Evolutionary conservation across 1,140 invertebrate genomes (phyloP).

Genomic region (Drosophila azteca): DNA sequence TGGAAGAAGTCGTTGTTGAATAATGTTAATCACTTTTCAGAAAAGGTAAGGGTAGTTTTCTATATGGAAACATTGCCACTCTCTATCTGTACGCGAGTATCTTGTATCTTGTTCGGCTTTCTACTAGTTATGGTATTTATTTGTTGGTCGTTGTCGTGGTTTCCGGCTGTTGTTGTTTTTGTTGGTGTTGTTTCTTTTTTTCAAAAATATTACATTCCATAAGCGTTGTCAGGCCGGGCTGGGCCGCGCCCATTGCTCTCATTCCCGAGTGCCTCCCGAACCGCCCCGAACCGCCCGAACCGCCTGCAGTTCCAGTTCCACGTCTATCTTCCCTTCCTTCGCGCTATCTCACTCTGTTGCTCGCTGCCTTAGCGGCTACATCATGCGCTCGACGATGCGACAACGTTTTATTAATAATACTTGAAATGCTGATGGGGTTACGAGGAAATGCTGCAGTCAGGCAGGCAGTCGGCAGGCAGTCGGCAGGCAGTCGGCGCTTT

Average conservation of each 20-base stretch:
- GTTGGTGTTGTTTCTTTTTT: slow-evolving; percentile 54
- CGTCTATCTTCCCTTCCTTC: not conserved
- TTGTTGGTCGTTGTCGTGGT: slow-evolving; percentile 60
- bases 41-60: no score
- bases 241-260: slow-evolving; percentile 53
- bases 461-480: slow-evolving; percentile 23
- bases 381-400: slow-evolving; percentile 51
- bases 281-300: no score
- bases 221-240: slow-evolving; percentile 56
- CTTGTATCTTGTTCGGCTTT: not conserved
- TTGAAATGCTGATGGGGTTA: slow-evolving; percentile 63
- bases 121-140: slow-evolving; percentile 41
- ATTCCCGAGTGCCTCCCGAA: slow-evolving; percentile 27
- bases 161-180: slow-evolving; percentile 57
- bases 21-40: no score
- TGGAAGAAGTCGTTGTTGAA: no score
- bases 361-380: slow-evolving; percentile 21
- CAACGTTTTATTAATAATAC: slow-evolving; percentile 65
- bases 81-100: no score
- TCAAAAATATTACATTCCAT: slow-evolving; percentile 49
- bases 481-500: slow-evolving; percentile 43
- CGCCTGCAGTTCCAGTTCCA: no score
- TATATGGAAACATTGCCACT: no score
- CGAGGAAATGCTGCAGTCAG: slow-evolving; percentile 38
- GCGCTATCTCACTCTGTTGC: slow-evolving; percentile 2